phyloP scores from a whole-genome alignment of 2,797 vertebrate species.

The Echiichthys vipera region DNA sequence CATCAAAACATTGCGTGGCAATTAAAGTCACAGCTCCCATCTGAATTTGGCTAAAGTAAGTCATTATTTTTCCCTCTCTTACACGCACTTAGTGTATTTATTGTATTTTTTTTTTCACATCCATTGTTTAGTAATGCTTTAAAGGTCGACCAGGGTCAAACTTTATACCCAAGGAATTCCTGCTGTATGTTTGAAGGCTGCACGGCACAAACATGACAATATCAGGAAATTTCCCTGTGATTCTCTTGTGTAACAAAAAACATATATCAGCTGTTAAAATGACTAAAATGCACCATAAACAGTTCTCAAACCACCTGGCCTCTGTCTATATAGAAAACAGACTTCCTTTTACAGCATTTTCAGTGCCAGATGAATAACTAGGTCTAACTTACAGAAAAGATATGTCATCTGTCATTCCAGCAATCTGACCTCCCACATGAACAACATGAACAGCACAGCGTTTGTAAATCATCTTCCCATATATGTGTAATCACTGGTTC shows the following conservation, averaged over 20 bases:
- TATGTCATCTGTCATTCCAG: background rate
- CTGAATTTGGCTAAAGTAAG: background rate
- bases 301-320: background rate
- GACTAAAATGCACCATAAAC: background rate
- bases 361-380: background rate
- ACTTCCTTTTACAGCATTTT: background rate
- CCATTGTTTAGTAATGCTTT: slow-evolving; percentile 24
- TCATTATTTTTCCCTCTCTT: background rate
- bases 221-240: slow-evolving; percentile 24
- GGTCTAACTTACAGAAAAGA: background rate
- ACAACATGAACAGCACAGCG: too few species aligned
- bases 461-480: background rate
- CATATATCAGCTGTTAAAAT: background rate
- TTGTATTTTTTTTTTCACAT: background rate
- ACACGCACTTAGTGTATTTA: background rate
- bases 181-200: background rate
- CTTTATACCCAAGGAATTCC: slow-evolving; percentile 20
- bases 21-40: slow-evolving; percentile 33
- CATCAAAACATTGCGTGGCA: slow-evolving; percentile 49
- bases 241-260: background rate
- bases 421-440: background rate
- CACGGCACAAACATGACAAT: slow-evolving; percentile 19
- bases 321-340: background rate
- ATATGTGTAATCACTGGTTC: background rate
- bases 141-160: background rate